Evolutionary conservation across 2,113 vertebrate species (phyloP), one percentile per base, ranked within the genome.

Genomic region (Lophotis ruficrista): DNA sequence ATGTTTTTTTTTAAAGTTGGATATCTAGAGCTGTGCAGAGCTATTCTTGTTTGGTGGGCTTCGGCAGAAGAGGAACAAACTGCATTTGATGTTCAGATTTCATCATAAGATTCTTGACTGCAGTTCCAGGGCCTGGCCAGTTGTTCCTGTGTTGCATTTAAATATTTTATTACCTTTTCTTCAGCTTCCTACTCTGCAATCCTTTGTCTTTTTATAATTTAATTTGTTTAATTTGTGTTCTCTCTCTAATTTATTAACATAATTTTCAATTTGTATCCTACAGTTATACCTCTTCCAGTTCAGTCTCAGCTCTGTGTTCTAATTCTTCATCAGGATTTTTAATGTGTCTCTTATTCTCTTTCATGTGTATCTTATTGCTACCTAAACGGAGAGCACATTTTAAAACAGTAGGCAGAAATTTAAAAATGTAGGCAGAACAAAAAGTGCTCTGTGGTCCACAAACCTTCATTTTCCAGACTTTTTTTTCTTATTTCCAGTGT

Each of bases 131-230:
- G 17, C 25, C 61, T 60, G 43, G n/a, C 17, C 51, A 43, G 50
- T 50, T 91, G 7, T 80, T 91, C 38, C n/a, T 61, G 14, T 84
- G 35, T 64, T 87, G n/a, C 43, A 47, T 84, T 84, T 82, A n/a
- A 89, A 78, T 13, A 58, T 84, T 56, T 70, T 20, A 16, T 79
- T 64, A 48, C 19, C 6, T 86, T 89, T 87, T 85, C 24, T 23
- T 87, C 18, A 4, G 2, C 47, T 71, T 73, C 41, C 15, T 89
- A 12, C 21, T 51, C 48, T 60, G 17, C 35, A 71, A 2, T 75
- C 9, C 14, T 68, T 93, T 62, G 14, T 72, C 66, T 81, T 83
- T 69, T 81, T 48, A n/a, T 41, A 61, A 51, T 70, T 95, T 35
- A 30, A 17, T 89, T 86, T 73, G 33, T 9, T 86, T 72, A 4